Conservation (phyloP, 2,113 vertebrate species). For the Oreocharis arfaki region DNA sequence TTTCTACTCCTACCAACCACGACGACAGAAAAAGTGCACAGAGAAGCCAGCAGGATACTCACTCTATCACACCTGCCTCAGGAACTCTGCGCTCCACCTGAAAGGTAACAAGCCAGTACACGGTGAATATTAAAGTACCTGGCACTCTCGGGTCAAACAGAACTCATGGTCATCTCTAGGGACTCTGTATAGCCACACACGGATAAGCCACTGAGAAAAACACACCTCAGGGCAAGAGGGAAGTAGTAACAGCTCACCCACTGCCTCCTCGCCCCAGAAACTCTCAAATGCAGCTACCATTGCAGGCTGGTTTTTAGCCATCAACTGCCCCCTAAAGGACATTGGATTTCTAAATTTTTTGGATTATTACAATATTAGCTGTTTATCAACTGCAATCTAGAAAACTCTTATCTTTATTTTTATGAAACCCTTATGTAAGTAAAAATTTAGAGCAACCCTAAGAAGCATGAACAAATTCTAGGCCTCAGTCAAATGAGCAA, state of each 20-base stretch:
- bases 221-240: not conserved
- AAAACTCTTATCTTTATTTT: not conserved
- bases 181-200: not conserved
- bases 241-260: not conserved
- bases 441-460: not conserved
- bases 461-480: not conserved
- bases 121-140: not conserved
- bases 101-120: not conserved
- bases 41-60: constrained; percentile 61
- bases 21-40: rapidly evolving
- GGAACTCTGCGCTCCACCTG: constrained; percentile 80
- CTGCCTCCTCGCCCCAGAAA: not conserved
- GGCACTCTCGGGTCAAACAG: not conserved
- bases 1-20: not conserved
- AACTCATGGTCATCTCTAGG: not conserved
- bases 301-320: not conserved
- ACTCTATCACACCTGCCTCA: constrained; percentile 85
- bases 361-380: not conserved
- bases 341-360: not conserved
- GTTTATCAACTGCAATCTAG: not conserved
- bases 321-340: not conserved
- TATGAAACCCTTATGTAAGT: not conserved
- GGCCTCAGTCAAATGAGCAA: not conserved
- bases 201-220: not conserved
- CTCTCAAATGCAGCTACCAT: not conserved